These are phyloP conservation scores for Notospermus geniculatus DNA, from an alignment of 1,140 invertebrate species.

Conservation along the genomic window DNA sequence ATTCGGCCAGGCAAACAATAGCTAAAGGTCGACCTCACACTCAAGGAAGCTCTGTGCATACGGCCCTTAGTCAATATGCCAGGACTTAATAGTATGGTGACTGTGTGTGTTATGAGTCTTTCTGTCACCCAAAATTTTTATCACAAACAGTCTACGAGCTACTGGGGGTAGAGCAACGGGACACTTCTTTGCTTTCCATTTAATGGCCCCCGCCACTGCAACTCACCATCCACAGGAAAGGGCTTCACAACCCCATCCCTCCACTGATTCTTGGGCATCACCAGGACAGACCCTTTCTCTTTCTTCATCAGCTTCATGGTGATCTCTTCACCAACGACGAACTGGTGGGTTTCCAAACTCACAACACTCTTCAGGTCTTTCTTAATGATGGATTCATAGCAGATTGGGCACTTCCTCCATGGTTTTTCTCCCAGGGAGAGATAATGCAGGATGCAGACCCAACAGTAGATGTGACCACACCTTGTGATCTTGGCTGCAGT, in stretches of 20 bases:
- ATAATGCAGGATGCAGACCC: conserved; percentile 93
- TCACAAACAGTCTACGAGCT: too few relatives aligned
- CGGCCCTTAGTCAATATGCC: too few relatives aligned
- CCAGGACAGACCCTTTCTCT: conserved; percentile 72
- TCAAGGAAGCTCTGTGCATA: too few relatives aligned
- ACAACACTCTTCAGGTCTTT: conserved; percentile 74
- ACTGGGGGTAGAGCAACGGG: too few relatives aligned
- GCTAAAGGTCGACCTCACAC: too few relatives aligned
- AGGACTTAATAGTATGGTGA: too few relatives aligned
- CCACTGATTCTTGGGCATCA: conserved; percentile 64
- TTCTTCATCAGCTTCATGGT: conserved; percentile 85
- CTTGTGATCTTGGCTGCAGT: conserved; percentile 78
- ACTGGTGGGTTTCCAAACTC: conserved; percentile 61
- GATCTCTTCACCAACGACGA: conserved; percentile 70
- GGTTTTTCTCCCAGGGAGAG: conserved; percentile 62
- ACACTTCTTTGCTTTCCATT: too few relatives aligned
- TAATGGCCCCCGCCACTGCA: conserved; percentile 42
- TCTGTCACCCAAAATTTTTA: too few relatives aligned
- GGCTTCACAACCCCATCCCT: conserved; percentile 30
- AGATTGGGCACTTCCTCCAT: conserved; percentile 52
- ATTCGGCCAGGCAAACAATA: too few relatives aligned
- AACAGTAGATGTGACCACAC: conserved; percentile 95
- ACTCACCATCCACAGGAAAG: conserved; percentile 38
- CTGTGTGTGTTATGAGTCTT: too few relatives aligned
- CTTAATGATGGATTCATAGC: conserved; percentile 56